A percentile compares a stretch with the other conserved stretches of the same genome.
Evolutionary conservation across 2,888 invertebrate species (phyloP).

Genomic region (Troides oblongomaculatus): DNA sequence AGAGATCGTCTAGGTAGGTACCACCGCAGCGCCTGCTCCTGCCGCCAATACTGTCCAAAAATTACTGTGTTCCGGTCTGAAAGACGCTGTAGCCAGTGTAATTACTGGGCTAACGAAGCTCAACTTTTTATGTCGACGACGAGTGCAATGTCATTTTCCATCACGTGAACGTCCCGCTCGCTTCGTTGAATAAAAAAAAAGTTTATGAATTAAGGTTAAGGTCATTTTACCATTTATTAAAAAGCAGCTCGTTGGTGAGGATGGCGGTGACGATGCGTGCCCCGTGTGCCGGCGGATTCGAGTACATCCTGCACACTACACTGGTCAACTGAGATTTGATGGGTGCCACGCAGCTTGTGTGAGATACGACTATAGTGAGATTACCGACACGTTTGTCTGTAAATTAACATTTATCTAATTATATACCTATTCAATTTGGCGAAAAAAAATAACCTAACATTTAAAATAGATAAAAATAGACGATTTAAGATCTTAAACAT

Average conservation of each 20-base stretch:
- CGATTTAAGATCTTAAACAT: too few relatives aligned
- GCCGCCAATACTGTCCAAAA: too few relatives aligned
- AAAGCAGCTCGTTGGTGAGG: conserved; percentile 86
- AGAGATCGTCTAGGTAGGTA: too few relatives aligned
- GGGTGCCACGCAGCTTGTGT: conserved; percentile 79
- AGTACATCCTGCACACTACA: conserved; percentile 94
- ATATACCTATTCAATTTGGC: too few relatives aligned
- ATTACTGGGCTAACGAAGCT: too few relatives aligned
- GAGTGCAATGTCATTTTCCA: too few relatives aligned
- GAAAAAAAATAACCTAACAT: too few relatives aligned
- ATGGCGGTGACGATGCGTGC: conserved; percentile 93
- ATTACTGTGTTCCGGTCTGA: too few relatives aligned
- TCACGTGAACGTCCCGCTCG: too few relatives aligned
- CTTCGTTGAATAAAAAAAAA: neutral
- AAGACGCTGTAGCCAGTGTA: too few relatives aligned
- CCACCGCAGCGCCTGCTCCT: too few relatives aligned
- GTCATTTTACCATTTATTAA: conserved; percentile 87
- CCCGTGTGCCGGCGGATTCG: conserved; percentile 98
- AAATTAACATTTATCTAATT: conserved; percentile 3
- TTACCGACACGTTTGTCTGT: conserved; percentile 97
- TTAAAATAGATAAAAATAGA: neutral
- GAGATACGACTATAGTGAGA: conserved; percentile 88
- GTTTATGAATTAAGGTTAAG: neutral
- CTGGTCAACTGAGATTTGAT: conserved; percentile 93
- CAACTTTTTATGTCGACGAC: too few relatives aligned